Percentiles rank a stretch among this genome's conserved stretches.
Evolutionary conservation across 2,888 invertebrate species (phyloP).

Genomic region (Bombyx huttoni): DNA sequence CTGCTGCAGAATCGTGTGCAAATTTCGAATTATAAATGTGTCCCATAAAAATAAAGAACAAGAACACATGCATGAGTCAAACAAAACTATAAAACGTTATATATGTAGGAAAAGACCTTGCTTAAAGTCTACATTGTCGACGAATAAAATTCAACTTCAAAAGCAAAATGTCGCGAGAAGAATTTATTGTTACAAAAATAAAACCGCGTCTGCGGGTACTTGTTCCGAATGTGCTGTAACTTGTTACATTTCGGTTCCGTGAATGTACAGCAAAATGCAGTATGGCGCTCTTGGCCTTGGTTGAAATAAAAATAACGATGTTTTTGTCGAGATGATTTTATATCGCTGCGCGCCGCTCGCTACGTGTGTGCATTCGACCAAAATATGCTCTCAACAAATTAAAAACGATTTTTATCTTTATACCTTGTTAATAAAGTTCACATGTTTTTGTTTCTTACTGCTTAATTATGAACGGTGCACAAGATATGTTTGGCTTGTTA

Average conservation of each 20-base stretch:
- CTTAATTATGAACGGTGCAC: too few relatives aligned
- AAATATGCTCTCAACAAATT: constrained; percentile 8
- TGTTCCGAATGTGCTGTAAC: not conserved
- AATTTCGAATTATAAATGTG: too few relatives aligned
- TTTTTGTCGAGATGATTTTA: constrained; percentile 58
- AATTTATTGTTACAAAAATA: not conserved
- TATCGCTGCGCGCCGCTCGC: constrained; percentile 25
- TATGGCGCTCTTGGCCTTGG: constrained; percentile 59
- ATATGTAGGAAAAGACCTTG: constrained; percentile 23
- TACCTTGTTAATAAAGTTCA: too few relatives aligned
- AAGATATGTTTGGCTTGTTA: not conserved
- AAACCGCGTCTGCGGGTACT: not conserved
- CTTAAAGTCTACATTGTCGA: constrained; percentile 44
- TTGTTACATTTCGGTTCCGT: not conserved
- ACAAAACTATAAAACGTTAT: not conserved
- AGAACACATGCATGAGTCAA: too few relatives aligned
- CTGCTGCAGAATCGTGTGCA: too few relatives aligned
- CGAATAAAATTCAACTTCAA: constrained; percentile 15
- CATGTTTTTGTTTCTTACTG: too few relatives aligned
- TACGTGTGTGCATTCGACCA: constrained; percentile 17
- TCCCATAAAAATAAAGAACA: too few relatives aligned
- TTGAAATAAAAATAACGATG: constrained; percentile 59
- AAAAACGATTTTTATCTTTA: not conserved
- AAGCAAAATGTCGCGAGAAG: not conserved
- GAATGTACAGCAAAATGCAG: constrained; percentile 44